phyloP scores from a whole-genome alignment of 2,113 vertebrate species.

The Ciconia stormi region DNA sequence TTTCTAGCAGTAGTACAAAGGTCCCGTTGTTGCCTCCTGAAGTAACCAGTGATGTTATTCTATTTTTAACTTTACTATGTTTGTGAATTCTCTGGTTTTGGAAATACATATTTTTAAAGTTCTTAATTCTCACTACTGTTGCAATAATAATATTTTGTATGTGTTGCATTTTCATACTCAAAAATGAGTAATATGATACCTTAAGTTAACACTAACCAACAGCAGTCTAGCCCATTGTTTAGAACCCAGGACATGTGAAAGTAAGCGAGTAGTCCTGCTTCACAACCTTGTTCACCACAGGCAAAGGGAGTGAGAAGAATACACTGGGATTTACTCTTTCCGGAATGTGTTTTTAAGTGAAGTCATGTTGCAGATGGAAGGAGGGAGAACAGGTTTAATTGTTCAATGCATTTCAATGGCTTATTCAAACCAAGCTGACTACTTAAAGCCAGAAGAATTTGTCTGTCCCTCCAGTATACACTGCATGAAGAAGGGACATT shows the following conservation, averaged over 20 bases:
- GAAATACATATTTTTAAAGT: neutral
- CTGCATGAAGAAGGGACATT: neutral
- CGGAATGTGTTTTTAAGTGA: neutral
- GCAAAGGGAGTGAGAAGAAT: neutral
- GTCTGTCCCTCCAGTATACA: neutral
- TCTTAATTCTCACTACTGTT: neutral
- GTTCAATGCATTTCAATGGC: neutral
- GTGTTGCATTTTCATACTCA: neutral
- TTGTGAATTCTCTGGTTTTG: neutral
- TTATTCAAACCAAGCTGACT: neutral
- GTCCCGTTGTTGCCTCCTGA: neutral
- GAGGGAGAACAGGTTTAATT: accelerated
- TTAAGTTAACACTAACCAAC: neutral
- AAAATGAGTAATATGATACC: neutral
- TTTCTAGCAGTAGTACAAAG: neutral
- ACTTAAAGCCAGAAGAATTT: neutral
- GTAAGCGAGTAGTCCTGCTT: neutral
- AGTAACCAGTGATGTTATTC: neutral
- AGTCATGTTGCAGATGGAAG: neutral
- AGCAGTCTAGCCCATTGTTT: neutral
- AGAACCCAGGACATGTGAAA: neutral
- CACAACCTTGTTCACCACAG: neutral
- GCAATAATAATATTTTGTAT: neutral
- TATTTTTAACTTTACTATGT: neutral
- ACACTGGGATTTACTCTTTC: neutral